Conservation (phyloP, 2,888 invertebrate genomes). For the Drosophila subquinaria region DNA sequence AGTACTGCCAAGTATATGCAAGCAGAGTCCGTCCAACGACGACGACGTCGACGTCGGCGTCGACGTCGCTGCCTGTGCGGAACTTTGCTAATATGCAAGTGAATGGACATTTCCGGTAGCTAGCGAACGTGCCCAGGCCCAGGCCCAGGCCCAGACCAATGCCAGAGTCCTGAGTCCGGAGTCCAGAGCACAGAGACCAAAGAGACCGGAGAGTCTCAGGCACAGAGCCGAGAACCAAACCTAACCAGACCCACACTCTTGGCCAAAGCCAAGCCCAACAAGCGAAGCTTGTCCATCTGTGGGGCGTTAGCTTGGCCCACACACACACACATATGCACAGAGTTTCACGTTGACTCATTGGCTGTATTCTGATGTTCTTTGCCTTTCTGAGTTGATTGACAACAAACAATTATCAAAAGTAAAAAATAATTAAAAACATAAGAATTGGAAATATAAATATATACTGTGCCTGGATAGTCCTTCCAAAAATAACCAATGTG, state of each 20-base stretch:
- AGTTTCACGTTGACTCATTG: conserved; percentile 25
- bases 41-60: conserved; percentile 32
- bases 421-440: no score
- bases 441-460: no score
- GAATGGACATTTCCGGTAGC: conserved; percentile 82
- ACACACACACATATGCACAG: conserved; percentile 19
- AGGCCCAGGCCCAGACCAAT: conserved; percentile 14
- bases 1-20: conserved; percentile 77
- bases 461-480: no score
- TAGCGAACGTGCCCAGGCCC: conserved; percentile 67
- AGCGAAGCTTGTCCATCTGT: conserved; percentile 43
- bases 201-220: conserved; percentile 8
- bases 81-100: conserved; percentile 81
- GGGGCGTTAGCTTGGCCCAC: conserved; percentile 38
- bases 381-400: neutral
- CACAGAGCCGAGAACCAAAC: neutral
- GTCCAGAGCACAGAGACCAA: conserved; percentile 1
- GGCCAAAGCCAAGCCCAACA: conserved; percentile 43
- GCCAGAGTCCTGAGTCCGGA: conserved; percentile 2
- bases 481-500: no score
- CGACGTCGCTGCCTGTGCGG: conserved; percentile 62
- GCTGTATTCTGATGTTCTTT: conserved; percentile 46
- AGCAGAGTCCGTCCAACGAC: conserved; percentile 40
- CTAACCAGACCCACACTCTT: neutral
- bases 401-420: no score